Evolutionary conservation across 2,888 invertebrate species (phyloP), one percentile per base, ranked within the genome.

Genomic region (Neoitamus cyanurus): DNA sequence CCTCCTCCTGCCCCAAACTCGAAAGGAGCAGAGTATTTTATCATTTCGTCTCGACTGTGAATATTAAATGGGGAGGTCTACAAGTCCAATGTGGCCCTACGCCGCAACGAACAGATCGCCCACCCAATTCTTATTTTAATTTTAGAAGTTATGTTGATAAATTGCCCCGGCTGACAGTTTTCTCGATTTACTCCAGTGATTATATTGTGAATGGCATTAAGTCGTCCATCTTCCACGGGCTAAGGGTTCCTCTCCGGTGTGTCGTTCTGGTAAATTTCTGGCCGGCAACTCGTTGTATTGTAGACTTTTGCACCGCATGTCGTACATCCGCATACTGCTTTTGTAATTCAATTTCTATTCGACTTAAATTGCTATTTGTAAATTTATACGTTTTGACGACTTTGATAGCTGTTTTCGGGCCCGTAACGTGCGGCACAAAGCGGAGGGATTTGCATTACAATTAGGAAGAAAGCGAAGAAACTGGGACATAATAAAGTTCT

Each of bases 91-190:
- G 1, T 48, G 7, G 48, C 48, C 25, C 9, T 42, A 11, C 25
- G 13, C 58, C 58, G 25, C 9, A 25, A 7, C 58, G 20, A 20
- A 58, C 15, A 58, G 9, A 58, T 20, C 58, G 58, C 58, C 20
- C 20, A 58, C 9, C 20, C 48, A 78, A 42, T 58, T 28, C 48
- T 78, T 30, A 2, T 15, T 31, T 48, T 37, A 48, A 78, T 48
- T 78, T 58, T 48, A 1, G 31, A 58, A 78, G 78, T 78, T 78
- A 78, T 78, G 78, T 34, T 78, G 78, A 78, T 78, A 78, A 78
- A 78, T 58, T 30, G 58, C 28, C 5, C 7, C 46, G 48, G 11
- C 2, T 48, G 78, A 78, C 78, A 78, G 31, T 30, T 78, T 31
- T 48, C 78, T 58, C 78, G 78, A 78, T 78, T 78, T 46, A 48